Percentiles rank a stretch among this genome's conserved stretches.
Evolutionary conservation across 2,113 vertebrate species (phyloP).

Genomic region (Centropristis striata): DNA sequence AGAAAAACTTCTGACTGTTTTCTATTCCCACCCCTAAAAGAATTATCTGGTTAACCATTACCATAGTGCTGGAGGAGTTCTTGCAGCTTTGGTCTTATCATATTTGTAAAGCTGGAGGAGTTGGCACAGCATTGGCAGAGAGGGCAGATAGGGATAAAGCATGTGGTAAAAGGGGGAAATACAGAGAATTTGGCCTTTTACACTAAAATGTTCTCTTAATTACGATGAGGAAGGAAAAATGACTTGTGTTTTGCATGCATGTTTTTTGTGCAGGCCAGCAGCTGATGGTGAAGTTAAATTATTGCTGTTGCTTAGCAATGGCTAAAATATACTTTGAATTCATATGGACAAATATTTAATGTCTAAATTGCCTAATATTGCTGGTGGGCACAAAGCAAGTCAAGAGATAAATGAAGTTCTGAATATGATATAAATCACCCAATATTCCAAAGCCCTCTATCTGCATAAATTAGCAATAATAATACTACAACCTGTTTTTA

Average conservation of each 20-base stretch:
- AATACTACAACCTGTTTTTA: not conserved
- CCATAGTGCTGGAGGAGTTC: slow-evolving; percentile 75
- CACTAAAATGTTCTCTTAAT: not conserved
- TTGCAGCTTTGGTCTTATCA: slow-evolving; percentile 84
- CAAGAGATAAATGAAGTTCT: not conserved
- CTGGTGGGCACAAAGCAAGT: not conserved
- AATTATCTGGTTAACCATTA: slow-evolving; percentile 90
- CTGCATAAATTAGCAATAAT: not conserved
- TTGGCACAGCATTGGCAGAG: slow-evolving; percentile 77
- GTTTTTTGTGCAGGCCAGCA: not conserved
- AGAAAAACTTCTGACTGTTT: slow-evolving; percentile 74
- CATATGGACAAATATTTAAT: slow-evolving; percentile 4
- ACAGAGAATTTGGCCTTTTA: not conserved
- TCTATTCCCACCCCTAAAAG: slow-evolving; percentile 80
- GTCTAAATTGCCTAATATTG: not conserved
- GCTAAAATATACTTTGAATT: slow-evolving; percentile 10
- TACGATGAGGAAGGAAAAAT: not conserved
- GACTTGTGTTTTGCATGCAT: not conserved
- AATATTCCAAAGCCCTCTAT: not conserved
- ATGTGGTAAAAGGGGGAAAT: slow-evolving; percentile 8
- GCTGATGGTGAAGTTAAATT: not conserved
- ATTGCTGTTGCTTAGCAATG: slow-evolving; percentile 5
- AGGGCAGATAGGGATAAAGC: slow-evolving; percentile 1
- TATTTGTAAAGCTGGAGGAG: slow-evolving; percentile 86
- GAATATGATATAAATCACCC: not conserved